These are phyloP conservation scores for Bolborhynchus lineola DNA, from an alignment of 2,113 vertebrate species.

Conservation along the genomic window DNA sequence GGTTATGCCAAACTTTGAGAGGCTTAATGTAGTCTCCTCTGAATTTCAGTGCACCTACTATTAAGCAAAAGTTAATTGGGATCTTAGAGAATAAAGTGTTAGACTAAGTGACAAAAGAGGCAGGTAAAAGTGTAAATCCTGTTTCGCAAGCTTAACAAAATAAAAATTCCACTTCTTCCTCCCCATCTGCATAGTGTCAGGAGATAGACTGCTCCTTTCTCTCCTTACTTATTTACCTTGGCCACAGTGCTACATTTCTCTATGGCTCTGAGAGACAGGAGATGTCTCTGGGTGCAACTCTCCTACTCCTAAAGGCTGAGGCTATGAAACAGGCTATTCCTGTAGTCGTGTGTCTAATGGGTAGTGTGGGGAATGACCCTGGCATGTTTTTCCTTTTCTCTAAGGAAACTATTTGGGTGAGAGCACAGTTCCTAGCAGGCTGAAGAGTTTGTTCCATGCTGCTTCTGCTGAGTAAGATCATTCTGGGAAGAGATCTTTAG, in stretches of 20 bases:
- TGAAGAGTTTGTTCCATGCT: conserved; percentile 31
- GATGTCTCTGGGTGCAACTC: not conserved
- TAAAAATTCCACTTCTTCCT: not conserved
- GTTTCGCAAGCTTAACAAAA: not conserved
- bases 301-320: not conserved
- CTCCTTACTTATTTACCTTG: not conserved
- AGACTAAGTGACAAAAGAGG: not conserved
- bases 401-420: not conserved
- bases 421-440: not conserved
- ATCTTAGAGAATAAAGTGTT: not conserved
- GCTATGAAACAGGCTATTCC: not conserved
- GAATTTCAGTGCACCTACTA: not conserved
- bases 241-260: not conserved
- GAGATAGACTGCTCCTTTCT: not conserved
- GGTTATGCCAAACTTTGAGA: not conserved
- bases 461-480: not conserved
- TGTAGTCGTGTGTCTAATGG: rapidly evolving
- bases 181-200: not conserved
- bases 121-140: not conserved
- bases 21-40: not conserved
- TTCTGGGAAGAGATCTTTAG: conserved; percentile 48
- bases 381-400: not conserved
- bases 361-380: not conserved
- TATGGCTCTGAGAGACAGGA: not conserved
- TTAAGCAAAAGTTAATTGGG: not conserved